Conservation (phyloP, 1,140 invertebrate species). For the Drosophila ironensis region DNA sequence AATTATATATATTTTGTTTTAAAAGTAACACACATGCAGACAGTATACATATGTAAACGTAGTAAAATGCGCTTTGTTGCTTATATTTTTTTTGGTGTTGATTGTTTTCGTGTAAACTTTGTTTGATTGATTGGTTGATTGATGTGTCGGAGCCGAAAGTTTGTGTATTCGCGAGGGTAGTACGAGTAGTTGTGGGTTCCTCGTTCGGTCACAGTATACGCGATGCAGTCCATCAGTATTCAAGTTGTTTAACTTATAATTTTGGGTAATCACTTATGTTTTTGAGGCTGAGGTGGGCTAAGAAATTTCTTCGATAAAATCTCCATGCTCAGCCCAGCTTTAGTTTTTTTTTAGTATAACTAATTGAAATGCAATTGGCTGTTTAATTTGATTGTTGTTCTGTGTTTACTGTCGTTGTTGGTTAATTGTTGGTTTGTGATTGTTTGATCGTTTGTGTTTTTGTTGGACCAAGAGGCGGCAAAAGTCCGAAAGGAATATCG, state of each 20-base stretch:
- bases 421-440: constrained; percentile 46
- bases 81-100: constrained; percentile 38
- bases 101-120: constrained; percentile 49
- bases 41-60: constrained; percentile 35
- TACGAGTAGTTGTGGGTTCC: constrained; percentile 24
- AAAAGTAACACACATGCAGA: constrained; percentile 7
- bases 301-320: neutral
- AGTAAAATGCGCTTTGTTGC: constrained; percentile 40
- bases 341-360: constrained; percentile 23
- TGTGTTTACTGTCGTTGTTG: constrained; percentile 56
- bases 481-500: constrained; percentile 8
- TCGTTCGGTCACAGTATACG: constrained; percentile 40
- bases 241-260: constrained; percentile 6
- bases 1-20: too few species aligned
- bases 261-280: neutral
- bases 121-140: constrained; percentile 47
- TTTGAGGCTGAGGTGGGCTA: neutral
- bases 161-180: constrained; percentile 18
- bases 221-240: constrained; percentile 13
- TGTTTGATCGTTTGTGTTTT: constrained; percentile 31
- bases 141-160: constrained; percentile 1
- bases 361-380: constrained; percentile 58
- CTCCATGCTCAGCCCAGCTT: neutral
- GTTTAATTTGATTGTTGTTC: constrained; percentile 47
- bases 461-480: constrained; percentile 1